A percentile compares a stretch with the other conserved stretches of the same genome.
These are phyloP conservation scores for Scolopax mira DNA, from an alignment of 2,113 vertebrate genomes.

Conservation along the genomic window DNA sequence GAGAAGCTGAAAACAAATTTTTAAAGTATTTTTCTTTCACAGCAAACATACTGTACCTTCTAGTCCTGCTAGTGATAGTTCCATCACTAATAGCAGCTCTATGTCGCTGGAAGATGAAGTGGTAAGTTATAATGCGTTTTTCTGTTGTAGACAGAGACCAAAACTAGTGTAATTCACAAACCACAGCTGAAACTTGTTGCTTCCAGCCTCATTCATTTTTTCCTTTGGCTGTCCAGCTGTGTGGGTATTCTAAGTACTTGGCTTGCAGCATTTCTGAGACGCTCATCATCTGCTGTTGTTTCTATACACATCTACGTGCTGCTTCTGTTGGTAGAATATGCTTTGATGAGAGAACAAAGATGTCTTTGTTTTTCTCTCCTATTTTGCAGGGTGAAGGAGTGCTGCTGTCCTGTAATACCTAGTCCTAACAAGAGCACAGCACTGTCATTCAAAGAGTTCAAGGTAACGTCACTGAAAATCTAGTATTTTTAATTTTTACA, in stretches of 20 bases:
- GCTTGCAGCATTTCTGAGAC: background rate
- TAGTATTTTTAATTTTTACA: background rate
- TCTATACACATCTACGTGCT: background rate
- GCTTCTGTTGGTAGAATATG: background rate
- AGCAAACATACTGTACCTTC: slow-evolving; percentile 51
- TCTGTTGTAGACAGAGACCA: background rate
- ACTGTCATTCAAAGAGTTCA: slow-evolving; percentile 65
- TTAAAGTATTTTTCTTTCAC: slow-evolving; percentile 9
- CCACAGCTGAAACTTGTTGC: background rate
- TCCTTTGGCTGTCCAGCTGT: background rate
- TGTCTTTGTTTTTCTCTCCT: background rate
- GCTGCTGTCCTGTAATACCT: slow-evolving; percentile 72
- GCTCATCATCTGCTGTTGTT: background rate
- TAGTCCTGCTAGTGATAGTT: slow-evolving; percentile 31
- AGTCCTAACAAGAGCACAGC: slow-evolving; percentile 72
- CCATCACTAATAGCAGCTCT: background rate
- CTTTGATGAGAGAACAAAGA: background rate
- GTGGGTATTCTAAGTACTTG: background rate
- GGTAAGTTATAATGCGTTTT: slow-evolving; percentile 66
- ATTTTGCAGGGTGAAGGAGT: slow-evolving; percentile 69
- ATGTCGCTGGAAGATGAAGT: slow-evolving; percentile 67
- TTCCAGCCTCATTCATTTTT: background rate
- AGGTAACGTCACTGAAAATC: slow-evolving; percentile 49
- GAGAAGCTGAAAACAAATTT: background rate
- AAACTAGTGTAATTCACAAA: background rate